phyloP scores from a whole-genome alignment of 2,888 invertebrate species.

The Thecophora atra region DNA sequence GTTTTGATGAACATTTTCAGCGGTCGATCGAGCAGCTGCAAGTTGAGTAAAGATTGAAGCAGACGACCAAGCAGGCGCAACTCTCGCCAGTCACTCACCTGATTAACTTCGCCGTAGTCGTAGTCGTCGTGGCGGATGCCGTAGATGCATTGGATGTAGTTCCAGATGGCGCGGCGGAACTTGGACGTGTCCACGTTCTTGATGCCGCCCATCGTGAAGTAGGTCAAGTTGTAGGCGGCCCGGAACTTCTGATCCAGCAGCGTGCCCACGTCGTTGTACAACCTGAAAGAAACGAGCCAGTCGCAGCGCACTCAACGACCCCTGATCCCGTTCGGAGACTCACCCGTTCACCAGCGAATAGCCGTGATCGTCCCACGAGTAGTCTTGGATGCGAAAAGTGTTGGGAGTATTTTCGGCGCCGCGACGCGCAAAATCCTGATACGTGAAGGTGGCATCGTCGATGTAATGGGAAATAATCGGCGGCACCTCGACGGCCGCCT shows the following conservation, averaged over 20 bases:
- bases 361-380: conserved; percentile 91
- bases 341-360: conserved; percentile 84
- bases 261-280: conserved; percentile 83
- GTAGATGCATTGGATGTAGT: conserved; percentile 88
- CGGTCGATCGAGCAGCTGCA: conserved; percentile 75
- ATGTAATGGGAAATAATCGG: conserved; percentile 78
- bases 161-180: conserved; percentile 88
- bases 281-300: conserved; percentile 63
- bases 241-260: conserved; percentile 86
- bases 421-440: conserved; percentile 83
- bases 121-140: conserved; percentile 89
- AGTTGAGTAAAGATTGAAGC: background rate
- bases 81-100: no score
- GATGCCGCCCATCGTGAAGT: conserved; percentile 85
- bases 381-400: conserved; percentile 79
- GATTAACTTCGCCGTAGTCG: conserved; percentile 88
- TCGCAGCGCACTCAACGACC: no score
- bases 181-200: conserved; percentile 85
- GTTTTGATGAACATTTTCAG: conserved; percentile 88
- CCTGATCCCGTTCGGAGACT: no score
- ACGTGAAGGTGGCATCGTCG: conserved; percentile 78
- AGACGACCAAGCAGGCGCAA: background rate
- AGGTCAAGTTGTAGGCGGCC: conserved; percentile 84
- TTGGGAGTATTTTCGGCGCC: conserved; percentile 70
- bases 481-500: conserved; percentile 70